Evolutionary conservation across 1,140 invertebrate genomes (phyloP), one percentile per base, ranked within the genome.

Genomic region (Bombus balteatus): DNA sequence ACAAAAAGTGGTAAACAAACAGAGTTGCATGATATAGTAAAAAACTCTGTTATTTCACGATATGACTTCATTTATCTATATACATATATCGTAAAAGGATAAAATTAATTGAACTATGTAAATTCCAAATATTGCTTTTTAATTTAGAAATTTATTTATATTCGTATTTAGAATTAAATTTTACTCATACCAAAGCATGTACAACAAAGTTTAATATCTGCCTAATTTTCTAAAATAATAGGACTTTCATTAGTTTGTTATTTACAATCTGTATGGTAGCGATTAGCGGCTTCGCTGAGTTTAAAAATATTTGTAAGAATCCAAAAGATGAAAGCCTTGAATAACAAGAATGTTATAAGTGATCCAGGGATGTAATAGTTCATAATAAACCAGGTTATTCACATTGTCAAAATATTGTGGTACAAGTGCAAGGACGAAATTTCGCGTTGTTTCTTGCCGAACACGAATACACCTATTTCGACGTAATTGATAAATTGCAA

Each of bases 341-440:
- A 0, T 0, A 76, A 0, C 12, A 10, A 0, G 1, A 53, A 1
- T 0, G 47, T 57, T 3, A 28, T 10, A 0, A 59, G 0, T 18
- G 72, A 37, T 8, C 43, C 66, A 3, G 0, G 15, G 0, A 41
- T 1, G 2, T 12, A 37, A 18, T 68, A 87, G 12, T 41, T 85
- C 6, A 53, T 1, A 2, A 0, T 1, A 0, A 41, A 0, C 66
- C 77, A 85, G 2, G 0, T 0, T 0, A 85, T 0, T 0, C 70
- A 2, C 0, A 72, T 53, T 9, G 72, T 73, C 4, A 83, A 66
- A 25, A 81, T 4, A n/a, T 81, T 83, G 9, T 85, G 86, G 9
- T 81, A 87, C 39, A 85, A 0, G 28, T 87, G 86, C 12, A 81
- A 53, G n/a, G 65, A 39, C 10, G 83, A 73, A 32, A 88, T 3